Base-by-base conservation (phyloP, 1,140 invertebrate species). In the Probaryconus sp. region DNA sequence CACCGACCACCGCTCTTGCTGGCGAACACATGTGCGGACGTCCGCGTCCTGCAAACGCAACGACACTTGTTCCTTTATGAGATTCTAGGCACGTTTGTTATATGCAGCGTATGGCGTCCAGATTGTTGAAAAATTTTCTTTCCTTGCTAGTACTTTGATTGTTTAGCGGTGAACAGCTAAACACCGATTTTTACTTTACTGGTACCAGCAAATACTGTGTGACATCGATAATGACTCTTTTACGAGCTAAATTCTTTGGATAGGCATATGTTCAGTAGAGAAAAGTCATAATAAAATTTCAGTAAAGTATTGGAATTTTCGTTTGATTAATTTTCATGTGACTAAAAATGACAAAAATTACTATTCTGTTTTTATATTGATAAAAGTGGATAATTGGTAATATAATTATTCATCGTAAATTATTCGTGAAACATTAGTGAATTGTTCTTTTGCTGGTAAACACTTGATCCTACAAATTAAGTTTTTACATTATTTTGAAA, bases 401-500 rank as follows among this genome's bases (percentile, higher is more conserved):
- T n/a, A n/a, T n/a, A n/a, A n/a, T n/a, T n/a, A n/a, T n/a, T n/a
- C n/a, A n/a, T n/a, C n/a, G n/a, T n/a, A n/a, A n/a, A n/a, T n/a
- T n/a, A n/a, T n/a, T 24, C 21, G 7, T 24, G 21, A 24, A 24
- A 24, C 21, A 4, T 24, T 24, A 24, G 3, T 7, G 21, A n/a
- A n/a, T n/a, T n/a, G n/a, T n/a, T n/a, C n/a, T n/a, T n/a, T n/a
- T n/a, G n/a, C n/a, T n/a, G n/a, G n/a, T 24, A 24, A 24, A 7
- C 21, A 4, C 21, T 7, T 4, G 3, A 4, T 4, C 3, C 21
- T 4, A 4, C 21, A 24, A 24, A 24, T 24, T 4, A 7, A 24
- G 3, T 3, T 24, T 24, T 31, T 31, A 42, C 38, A 28, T 38
- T 67, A 67, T 61, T 70, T 70, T 55, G 35, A 60, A 42, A 28